These are phyloP conservation scores for Xenopus petersii DNA, from an alignment of 2,797 vertebrate species.

Conservation along the genomic window DNA sequence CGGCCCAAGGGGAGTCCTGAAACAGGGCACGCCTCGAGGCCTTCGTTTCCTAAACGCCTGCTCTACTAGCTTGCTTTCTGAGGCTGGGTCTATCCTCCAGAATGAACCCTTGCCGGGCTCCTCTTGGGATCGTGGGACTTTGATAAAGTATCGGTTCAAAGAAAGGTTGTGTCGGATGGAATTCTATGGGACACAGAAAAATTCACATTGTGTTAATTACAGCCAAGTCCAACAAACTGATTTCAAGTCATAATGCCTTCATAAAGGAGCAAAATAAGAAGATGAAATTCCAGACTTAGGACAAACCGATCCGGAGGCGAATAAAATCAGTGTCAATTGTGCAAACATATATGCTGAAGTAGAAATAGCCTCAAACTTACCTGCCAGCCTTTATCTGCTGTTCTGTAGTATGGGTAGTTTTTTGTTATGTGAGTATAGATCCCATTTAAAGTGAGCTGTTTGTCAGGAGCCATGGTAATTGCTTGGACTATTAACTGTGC, in stretches of 20 bases:
- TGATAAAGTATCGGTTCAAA: slow-evolving; percentile 98
- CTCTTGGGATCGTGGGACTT: slow-evolving; percentile 97
- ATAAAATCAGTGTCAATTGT: no score
- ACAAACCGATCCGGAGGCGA: no score
- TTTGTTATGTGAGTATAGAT: slow-evolving; percentile 98
- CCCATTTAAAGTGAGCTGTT: slow-evolving; percentile 94
- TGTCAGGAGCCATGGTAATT: slow-evolving; percentile 94
- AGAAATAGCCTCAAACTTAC: slow-evolving; percentile 58
- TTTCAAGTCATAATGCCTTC: no score
- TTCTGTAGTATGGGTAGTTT: slow-evolving; percentile 96
- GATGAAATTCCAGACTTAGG: no score
- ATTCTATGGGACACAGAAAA: slow-evolving; percentile 69
- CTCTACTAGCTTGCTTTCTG: slow-evolving; percentile 93
- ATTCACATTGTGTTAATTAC: no score
- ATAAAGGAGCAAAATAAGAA: no score
- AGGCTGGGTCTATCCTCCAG: slow-evolving; percentile 97
- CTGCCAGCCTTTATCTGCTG: slow-evolving; percentile 98
- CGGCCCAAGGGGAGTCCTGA: slow-evolving; percentile 92
- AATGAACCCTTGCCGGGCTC: slow-evolving; percentile 98
- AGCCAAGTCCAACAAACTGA: no score
- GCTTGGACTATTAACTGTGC: slow-evolving; percentile 97
- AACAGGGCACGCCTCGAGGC: slow-evolving; percentile 93
- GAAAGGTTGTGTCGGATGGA: slow-evolving; percentile 98
- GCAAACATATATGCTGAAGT: no score
- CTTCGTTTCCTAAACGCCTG: slow-evolving; percentile 96